Base-by-base conservation (phyloP, 2,888 invertebrate genomes). In the Eupeodes luniger region DNA sequence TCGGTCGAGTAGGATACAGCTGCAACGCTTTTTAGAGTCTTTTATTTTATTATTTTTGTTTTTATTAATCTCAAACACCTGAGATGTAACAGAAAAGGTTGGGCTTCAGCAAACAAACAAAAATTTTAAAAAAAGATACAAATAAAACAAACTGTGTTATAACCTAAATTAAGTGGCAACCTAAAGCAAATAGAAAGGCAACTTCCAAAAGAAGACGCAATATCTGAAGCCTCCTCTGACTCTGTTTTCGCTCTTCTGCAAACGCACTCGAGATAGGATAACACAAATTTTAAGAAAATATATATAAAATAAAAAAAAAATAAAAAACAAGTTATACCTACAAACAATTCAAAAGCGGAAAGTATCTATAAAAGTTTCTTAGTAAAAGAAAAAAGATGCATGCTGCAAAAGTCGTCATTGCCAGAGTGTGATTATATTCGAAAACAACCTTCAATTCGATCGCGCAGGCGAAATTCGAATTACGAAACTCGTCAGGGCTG, bases 141-240 rank as follows among this genome's bases (percentile, higher is more conserved):
- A 62, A 44, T 36, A 75, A 53, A 59, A 72, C 34, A 67, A 78
- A 62, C 59, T 34, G 79, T 59, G 79, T 59, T 80, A 74, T 87
- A 84, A 87, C 87, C 87, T 49, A 87, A 84, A 87, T 87, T 84
- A 87, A 87, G 80, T 72, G 80, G 84, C 72, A 84, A 81, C 80
- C 84, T 69, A 84, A 87, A 84, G 87, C 67, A 84, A 87, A 87
- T 87, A 87, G 87, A 87, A 87, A 87, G 87, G 87, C 80, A 84
- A 80, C 75, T 67, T 66, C 70, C 69, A 78, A 80, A 83, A 79
- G 86, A 76, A 83, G 80, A 67, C 66, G 16, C 75, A 75, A 51
- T 47, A 70, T 72, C 59, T 81, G 69, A 19, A 47, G 36, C 9
- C 14, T 27, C 27, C 27, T 27, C 27, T 27, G 27, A 1, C 27